Conservation (phyloP, 2,113 vertebrate species). For the Campylorhamphus procurvoides region DNA sequence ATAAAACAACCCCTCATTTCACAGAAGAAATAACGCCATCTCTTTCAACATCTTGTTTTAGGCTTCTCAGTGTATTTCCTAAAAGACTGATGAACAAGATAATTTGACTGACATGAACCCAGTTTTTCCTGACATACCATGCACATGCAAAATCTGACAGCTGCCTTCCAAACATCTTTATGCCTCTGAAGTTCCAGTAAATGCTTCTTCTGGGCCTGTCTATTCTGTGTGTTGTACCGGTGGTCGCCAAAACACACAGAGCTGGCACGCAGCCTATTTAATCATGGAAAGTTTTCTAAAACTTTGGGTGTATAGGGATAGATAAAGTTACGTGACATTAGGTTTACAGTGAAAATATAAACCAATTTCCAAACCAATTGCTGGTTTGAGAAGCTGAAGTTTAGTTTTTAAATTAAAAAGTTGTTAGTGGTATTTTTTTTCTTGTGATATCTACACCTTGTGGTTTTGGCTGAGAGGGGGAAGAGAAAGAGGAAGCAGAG, state of each 20-base stretch:
- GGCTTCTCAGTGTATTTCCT: conserved; percentile 29
- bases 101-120: conserved; percentile 57
- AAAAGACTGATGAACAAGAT: conserved; percentile 52
- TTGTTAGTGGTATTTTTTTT: not conserved
- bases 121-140: conserved; percentile 21
- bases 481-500: not conserved
- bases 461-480: not conserved
- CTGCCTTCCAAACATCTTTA: not conserved
- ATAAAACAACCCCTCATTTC: conserved; percentile 56
- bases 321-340: not conserved
- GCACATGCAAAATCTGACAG: not conserved
- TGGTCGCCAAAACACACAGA: not conserved
- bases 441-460: not conserved
- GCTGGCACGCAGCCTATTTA: not conserved
- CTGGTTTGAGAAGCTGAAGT: not conserved
- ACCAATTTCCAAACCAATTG: not conserved
- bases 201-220: not conserved
- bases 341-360: not conserved
- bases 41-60: conserved; percentile 56
- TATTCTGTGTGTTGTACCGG: not conserved
- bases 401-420: not conserved
- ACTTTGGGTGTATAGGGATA: not conserved
- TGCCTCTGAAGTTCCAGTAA: not conserved
- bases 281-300: not conserved
- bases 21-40: conserved; percentile 45